Conservation (phyloP, 2,888 invertebrate species). For the Anoncus sp. region DNA sequence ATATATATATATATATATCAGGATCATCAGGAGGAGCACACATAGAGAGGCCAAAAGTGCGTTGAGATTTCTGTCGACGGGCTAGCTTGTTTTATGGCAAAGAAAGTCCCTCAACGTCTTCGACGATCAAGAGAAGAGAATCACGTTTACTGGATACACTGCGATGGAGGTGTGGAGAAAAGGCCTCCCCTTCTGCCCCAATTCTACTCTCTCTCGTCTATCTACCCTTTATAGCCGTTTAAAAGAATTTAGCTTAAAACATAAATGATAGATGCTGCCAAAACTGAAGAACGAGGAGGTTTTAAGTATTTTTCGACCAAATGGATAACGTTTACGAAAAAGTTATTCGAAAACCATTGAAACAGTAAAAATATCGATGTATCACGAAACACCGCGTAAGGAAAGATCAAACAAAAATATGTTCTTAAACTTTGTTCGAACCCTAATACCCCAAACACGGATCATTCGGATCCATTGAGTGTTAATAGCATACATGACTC, state of each 20-base stretch:
- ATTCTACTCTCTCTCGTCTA: conserved; percentile 76
- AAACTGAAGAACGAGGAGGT: conserved; percentile 25
- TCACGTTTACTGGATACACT: conserved; percentile 13
- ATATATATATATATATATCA: conserved; percentile 19
- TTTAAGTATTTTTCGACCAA: conserved; percentile 29
- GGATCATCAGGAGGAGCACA: conserved; percentile 48
- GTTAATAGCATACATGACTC: no score
- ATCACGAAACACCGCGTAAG: background rate
- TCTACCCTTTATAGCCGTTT: conserved; percentile 80
- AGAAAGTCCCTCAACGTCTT: conserved; percentile 49
- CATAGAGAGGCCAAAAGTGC: conserved; percentile 68
- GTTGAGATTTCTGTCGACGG: conserved; percentile 78
- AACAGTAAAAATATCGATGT: background rate
- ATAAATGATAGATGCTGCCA: conserved; percentile 59
- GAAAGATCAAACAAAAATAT: background rate
- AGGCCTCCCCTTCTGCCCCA: conserved; percentile 57
- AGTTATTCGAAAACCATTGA: background rate
- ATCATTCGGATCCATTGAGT: no score
- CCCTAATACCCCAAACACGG: no score
- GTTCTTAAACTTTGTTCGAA: background rate
- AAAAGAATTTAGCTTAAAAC: conserved; percentile 75
- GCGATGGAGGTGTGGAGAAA: conserved; percentile 66
- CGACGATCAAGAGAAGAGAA: conserved; percentile 20
- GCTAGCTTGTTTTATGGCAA: conserved; percentile 80
- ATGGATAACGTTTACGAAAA: background rate